These are phyloP conservation scores for Ariopsis seemanni DNA, from an alignment of 2,113 vertebrate species.

Conservation along the genomic window DNA sequence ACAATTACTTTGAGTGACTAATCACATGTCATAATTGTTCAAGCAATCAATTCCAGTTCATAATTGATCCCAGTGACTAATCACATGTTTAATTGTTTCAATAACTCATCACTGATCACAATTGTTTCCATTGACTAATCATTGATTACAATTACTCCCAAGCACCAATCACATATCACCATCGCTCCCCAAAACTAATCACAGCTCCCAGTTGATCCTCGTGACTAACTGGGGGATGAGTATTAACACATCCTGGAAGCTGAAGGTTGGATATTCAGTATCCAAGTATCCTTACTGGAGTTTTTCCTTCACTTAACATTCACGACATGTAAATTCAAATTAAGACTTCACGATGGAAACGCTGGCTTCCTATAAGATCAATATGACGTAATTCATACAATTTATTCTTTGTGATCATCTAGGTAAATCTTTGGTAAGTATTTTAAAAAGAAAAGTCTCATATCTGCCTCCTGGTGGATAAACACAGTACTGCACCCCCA, in stretches of 20 bases:
- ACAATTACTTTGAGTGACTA: not conserved
- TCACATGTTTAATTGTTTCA: not conserved
- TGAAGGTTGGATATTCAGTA: too few species aligned
- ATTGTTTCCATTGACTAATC: not conserved
- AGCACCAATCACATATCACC: not conserved
- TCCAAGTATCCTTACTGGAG: too few species aligned
- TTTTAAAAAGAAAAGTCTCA: not conserved
- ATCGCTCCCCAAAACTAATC: not conserved
- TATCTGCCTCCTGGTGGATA: conserved; percentile 34
- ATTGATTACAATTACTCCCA: not conserved
- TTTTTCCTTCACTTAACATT: not conserved
- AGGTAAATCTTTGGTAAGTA: not conserved
- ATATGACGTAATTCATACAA: not conserved
- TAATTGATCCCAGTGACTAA: not conserved
- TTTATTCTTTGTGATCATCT: not conserved
- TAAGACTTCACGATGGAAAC: not conserved
- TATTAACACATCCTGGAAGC: too few species aligned
- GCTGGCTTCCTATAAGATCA: not conserved
- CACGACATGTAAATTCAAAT: not conserved
- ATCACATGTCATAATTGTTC: not conserved
- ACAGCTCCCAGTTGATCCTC: not conserved
- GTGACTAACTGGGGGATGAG: not conserved
- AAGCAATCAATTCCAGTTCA: not conserved
- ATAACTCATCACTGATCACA: not conserved
- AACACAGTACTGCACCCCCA: not conserved